Conservation (phyloP, 1,140 invertebrate species). For the Calliopsis andreniformis region DNA sequence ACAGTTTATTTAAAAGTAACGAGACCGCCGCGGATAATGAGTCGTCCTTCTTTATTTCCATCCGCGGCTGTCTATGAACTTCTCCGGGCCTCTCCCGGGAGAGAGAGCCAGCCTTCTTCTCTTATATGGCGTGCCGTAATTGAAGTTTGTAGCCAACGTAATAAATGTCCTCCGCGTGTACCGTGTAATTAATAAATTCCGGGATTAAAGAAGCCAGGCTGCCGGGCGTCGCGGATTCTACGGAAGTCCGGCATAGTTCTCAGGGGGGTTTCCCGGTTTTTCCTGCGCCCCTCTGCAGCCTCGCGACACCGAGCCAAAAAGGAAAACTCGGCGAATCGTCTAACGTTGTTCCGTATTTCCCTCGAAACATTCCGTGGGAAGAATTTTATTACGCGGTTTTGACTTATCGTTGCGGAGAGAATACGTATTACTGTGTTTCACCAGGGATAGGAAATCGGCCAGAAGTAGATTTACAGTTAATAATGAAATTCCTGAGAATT, state of each 20-base stretch:
- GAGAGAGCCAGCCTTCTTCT: slow-evolving; percentile 7
- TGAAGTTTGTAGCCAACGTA: slow-evolving; percentile 45
- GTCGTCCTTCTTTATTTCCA: slow-evolving; percentile 54
- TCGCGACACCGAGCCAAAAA: neutral
- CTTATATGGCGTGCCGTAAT: slow-evolving; percentile 45
- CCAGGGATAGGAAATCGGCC: too few species aligned
- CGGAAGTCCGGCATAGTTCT: slow-evolving; percentile 12
- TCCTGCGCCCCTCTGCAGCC: neutral
- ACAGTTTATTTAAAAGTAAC: slow-evolving; percentile 60
- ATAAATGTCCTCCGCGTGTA: slow-evolving; percentile 44
- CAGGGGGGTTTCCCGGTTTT: neutral
- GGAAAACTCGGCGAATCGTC: neutral
- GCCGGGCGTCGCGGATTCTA: neutral
- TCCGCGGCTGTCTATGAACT: slow-evolving; percentile 34
- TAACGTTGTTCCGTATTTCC: too few species aligned
- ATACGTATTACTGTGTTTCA: too few species aligned
- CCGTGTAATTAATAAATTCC: slow-evolving; percentile 48
- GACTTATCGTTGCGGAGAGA: too few species aligned
- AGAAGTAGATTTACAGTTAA: too few species aligned
- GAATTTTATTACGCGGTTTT: too few species aligned
- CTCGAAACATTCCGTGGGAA: too few species aligned
- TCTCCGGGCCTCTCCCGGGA: slow-evolving; percentile 21
- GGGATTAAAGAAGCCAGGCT: slow-evolving; percentile 41
- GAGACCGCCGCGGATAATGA: slow-evolving; percentile 55
- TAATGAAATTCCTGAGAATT: too few species aligned